These are phyloP conservation scores for Ormyrus thymus DNA, from an alignment of 2,888 invertebrate genomes.

Conservation along the genomic window DNA sequence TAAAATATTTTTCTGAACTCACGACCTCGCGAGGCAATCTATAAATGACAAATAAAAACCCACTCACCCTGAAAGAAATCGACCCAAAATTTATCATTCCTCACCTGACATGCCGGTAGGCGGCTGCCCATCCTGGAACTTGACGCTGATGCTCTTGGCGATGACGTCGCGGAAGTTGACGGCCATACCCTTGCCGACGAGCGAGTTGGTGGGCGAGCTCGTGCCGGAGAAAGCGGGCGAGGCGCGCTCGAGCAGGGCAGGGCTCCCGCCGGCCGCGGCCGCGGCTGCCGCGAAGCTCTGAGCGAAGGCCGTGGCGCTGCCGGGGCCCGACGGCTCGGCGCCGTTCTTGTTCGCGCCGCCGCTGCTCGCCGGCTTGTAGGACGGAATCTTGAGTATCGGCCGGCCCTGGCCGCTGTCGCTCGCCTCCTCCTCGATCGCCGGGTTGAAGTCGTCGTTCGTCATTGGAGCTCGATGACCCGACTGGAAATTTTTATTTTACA, in stretches of 20 bases:
- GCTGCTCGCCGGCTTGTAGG: conserved; percentile 83
- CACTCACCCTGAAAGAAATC: no score
- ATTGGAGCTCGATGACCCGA: conserved; percentile 69
- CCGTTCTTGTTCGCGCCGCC: conserved; percentile 68
- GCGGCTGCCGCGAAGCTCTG: conserved; percentile 64
- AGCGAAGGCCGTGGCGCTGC: conserved; percentile 62
- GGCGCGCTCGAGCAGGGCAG: conserved; percentile 74
- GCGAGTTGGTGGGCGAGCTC: conserved; percentile 74
- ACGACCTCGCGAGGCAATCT: no score
- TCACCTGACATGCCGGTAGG: conserved; percentile 68
- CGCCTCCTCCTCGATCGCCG: conserved; percentile 73
- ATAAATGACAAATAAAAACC: no score
- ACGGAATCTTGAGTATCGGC: conserved; percentile 94
- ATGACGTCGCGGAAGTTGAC: conserved; percentile 90
- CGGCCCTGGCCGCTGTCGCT: conserved; percentile 74
- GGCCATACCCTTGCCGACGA: conserved; percentile 77
- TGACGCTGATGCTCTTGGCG: conserved; percentile 93
- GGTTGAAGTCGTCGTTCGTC: conserved; percentile 76
- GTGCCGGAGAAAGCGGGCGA: conserved; percentile 77
- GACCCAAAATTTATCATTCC: background rate
- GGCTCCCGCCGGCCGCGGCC: conserved; percentile 73
- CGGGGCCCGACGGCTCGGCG: conserved; percentile 56
- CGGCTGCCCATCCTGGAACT: conserved; percentile 81
- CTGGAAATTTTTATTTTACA: background rate
- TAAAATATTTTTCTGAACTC: no score